phyloP scores from a whole-genome alignment of 2,797 vertebrate genomes.

The Smutsia gigantea region DNA sequence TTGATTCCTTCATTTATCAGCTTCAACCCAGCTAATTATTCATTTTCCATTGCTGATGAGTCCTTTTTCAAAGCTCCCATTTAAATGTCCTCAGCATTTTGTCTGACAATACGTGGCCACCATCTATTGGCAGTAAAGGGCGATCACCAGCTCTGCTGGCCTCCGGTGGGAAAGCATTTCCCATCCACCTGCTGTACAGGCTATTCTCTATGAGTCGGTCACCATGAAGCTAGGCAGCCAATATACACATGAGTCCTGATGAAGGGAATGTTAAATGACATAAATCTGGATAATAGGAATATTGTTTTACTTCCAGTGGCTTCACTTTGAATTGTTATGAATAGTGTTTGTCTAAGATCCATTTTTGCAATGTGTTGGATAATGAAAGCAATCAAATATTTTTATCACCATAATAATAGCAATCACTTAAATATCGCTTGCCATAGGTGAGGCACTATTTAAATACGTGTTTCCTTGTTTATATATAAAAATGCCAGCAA shows the following conservation, averaged over 20 bases:
- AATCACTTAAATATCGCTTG: not conserved
- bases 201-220: fast-evolving
- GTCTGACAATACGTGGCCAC: not conserved
- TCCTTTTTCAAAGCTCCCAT: not conserved
- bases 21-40: not conserved
- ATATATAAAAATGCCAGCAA: not conserved
- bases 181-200: not conserved
- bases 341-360: not conserved
- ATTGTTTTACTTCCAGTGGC: not conserved
- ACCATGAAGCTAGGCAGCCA: not conserved
- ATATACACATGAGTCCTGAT: not conserved
- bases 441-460: not conserved
- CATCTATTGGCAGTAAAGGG: not conserved
- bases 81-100: not conserved
- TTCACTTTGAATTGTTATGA: not conserved
- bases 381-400: not conserved
- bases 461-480: not conserved
- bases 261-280: not conserved
- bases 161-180: not conserved
- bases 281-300: not conserved
- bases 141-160: not conserved
- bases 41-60: not conserved
- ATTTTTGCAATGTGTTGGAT: not conserved
- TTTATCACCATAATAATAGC: not conserved
- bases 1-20: not conserved